phyloP scores from a whole-genome alignment of 92 coral and sea anemone species.

The Epizoanthus rinbou region DNA sequence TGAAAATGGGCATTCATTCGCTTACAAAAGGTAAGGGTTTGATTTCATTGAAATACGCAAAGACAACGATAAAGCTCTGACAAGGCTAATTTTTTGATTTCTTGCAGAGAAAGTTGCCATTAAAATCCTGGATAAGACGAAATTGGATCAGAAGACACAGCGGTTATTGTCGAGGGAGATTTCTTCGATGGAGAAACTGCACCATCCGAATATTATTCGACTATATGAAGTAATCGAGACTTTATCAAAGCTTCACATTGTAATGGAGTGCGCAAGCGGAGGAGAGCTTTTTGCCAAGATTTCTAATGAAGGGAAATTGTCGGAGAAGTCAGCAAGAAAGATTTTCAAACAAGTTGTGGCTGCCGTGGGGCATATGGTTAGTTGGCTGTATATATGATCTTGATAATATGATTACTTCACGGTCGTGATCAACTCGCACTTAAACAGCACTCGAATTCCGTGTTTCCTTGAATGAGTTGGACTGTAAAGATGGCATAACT shows the following conservation, averaged over 20 bases:
- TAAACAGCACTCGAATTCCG: neutral
- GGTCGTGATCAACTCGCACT: neutral
- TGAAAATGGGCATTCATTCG: constrained; percentile 97
- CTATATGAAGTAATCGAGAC: constrained; percentile 97
- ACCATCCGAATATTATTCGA: constrained; percentile 95
- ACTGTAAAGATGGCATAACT: neutral
- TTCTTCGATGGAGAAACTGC: constrained; percentile 96
- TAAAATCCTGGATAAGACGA: constrained; percentile 97
- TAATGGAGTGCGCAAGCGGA: constrained; percentile 97
- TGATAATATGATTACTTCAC: constrained; percentile 17
- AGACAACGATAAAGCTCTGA: neutral
- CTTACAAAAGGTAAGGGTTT: constrained; percentile 88
- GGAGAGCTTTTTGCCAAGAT: constrained; percentile 98
- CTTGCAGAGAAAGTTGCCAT: constrained; percentile 97
- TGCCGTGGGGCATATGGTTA: constrained; percentile 98
- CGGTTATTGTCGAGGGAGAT: constrained; percentile 93
- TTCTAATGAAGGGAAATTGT: constrained; percentile 94
- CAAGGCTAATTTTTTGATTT: constrained; percentile 3
- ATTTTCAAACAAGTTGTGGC: constrained; percentile 87
- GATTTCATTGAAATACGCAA: neutral
- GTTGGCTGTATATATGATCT: constrained; percentile 23
- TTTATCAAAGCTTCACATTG: constrained; percentile 87
- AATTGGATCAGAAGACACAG: constrained; percentile 94
- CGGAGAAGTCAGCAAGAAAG: constrained; percentile 81
- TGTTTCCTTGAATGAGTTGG: neutral